Conservation (phyloP, 2,888 invertebrate genomes). For the Drosophila gaucha region DNA sequence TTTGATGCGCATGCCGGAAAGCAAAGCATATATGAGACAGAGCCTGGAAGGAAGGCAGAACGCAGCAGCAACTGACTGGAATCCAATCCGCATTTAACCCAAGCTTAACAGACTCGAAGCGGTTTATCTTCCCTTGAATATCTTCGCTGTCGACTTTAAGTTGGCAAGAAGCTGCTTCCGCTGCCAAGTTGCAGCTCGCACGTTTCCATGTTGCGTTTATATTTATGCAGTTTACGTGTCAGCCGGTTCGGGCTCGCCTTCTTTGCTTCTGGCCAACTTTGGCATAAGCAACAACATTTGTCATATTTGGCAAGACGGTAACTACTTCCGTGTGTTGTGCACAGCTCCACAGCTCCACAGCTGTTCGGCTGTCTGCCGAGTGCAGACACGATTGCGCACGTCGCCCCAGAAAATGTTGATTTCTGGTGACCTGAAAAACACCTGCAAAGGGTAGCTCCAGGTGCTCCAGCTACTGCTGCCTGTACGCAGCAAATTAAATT, state of each 20-base stretch:
- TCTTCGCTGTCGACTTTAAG: slow-evolving; percentile 22
- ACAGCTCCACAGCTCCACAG: no score
- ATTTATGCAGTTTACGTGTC: slow-evolving; percentile 77
- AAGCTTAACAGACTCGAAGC: no score
- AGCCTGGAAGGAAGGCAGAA: no score
- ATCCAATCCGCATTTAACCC: background rate
- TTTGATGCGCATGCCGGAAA: slow-evolving; percentile 26
- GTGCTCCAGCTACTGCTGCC: background rate
- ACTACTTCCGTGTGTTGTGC: slow-evolving; percentile 74
- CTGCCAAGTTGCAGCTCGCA: slow-evolving; percentile 45
- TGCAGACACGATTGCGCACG: slow-evolving; percentile 75
- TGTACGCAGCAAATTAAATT: slow-evolving; percentile 70
- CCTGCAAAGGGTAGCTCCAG: slow-evolving; percentile 7
- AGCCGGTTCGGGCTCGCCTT: slow-evolving; percentile 43
- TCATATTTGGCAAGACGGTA: slow-evolving; percentile 78
- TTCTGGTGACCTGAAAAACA: slow-evolving; percentile 73
- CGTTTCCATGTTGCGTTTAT: slow-evolving; percentile 73
- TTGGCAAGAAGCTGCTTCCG: slow-evolving; percentile 28
- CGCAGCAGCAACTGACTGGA: background rate
- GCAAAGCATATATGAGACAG: no score
- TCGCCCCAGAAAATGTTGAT: slow-evolving; percentile 67
- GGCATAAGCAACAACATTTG: slow-evolving; percentile 60
- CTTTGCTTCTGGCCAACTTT: slow-evolving; percentile 25
- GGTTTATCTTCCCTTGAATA: slow-evolving; percentile 34
- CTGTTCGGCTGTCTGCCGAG: slow-evolving; percentile 32